phyloP scores from a whole-genome alignment of 1,140 invertebrate species.

The Coenobita brevimanus region DNA sequence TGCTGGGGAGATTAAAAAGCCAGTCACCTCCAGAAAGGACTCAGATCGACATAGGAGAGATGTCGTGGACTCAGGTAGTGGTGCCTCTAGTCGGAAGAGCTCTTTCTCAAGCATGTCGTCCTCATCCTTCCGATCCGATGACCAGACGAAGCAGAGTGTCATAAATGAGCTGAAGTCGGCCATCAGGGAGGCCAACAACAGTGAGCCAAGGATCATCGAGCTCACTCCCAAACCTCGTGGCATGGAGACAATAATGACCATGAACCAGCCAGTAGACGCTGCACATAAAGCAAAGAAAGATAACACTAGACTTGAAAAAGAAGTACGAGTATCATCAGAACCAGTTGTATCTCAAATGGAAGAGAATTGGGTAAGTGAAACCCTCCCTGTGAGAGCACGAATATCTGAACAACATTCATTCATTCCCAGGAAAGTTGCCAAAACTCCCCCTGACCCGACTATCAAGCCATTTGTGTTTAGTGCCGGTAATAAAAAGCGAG shows the following conservation, averaged over 20 bases:
- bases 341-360: background rate
- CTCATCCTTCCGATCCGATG: constrained; percentile 4
- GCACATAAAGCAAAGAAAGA: no score
- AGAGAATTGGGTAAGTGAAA: no score
- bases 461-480: background rate
- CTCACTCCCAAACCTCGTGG: constrained; percentile 14
- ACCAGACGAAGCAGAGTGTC: constrained; percentile 27
- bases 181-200: constrained; percentile 29
- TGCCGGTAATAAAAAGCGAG: background rate
- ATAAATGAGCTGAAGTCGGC: constrained; percentile 42
- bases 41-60: background rate
- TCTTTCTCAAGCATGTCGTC: constrained; percentile 7
- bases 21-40: background rate
- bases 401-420: background rate
- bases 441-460: background rate
- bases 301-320: no score
- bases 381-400: background rate
- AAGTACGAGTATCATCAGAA: no score
- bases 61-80: background rate
- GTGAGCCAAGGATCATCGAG: constrained; percentile 46
- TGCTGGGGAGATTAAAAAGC: no score
- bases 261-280: no score
- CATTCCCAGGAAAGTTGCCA: background rate
- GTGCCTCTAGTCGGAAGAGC: background rate
- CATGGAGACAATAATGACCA: background rate